Percentiles rank a stretch among this genome's conserved stretches.
These are phyloP conservation scores for Boloria euphrosyne DNA, from an alignment of 2,888 invertebrate species.

Conservation along the genomic window DNA sequence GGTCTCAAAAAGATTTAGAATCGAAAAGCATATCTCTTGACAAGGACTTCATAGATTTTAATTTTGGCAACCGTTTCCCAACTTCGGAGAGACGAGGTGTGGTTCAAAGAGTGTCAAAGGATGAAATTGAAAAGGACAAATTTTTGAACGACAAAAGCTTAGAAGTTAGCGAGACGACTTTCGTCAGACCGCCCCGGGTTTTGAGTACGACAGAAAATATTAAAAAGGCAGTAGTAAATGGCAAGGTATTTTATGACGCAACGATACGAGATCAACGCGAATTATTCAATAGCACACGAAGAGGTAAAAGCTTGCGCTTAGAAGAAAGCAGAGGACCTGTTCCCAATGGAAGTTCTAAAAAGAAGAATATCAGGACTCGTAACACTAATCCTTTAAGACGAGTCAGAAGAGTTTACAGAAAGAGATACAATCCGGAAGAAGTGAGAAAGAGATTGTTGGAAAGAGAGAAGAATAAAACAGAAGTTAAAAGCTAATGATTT, in stretches of 20 bases:
- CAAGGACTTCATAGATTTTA: slow-evolving; percentile 63
- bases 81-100: slow-evolving; percentile 65
- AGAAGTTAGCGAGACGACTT: slow-evolving; percentile 76
- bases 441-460: slow-evolving; percentile 76
- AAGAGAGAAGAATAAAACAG: slow-evolving; percentile 62
- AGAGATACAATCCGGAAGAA: slow-evolving; percentile 78
- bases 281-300: slow-evolving; percentile 57
- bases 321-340: slow-evolving; percentile 55
- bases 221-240: slow-evolving; percentile 72
- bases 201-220: slow-evolving; percentile 71
- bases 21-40: slow-evolving; percentile 66
- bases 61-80: slow-evolving; percentile 68
- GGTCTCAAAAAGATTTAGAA: slow-evolving; percentile 71
- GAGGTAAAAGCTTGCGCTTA: slow-evolving; percentile 49
- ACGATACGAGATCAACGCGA: slow-evolving; percentile 70
- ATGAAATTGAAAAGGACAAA: slow-evolving; percentile 68
- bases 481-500: slow-evolving; percentile 35
- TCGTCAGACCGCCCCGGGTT: slow-evolving; percentile 69
- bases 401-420: slow-evolving; percentile 71
- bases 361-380: slow-evolving; percentile 63
- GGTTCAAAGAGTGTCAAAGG: slow-evolving; percentile 71
- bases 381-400: slow-evolving; percentile 70
- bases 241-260: slow-evolving; percentile 76
- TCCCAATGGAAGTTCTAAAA: slow-evolving; percentile 57
- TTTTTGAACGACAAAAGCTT: slow-evolving; percentile 62